Base-by-base conservation (phyloP, 2,113 vertebrate genomes). In the Dolichallabes microphthalmus region DNA sequence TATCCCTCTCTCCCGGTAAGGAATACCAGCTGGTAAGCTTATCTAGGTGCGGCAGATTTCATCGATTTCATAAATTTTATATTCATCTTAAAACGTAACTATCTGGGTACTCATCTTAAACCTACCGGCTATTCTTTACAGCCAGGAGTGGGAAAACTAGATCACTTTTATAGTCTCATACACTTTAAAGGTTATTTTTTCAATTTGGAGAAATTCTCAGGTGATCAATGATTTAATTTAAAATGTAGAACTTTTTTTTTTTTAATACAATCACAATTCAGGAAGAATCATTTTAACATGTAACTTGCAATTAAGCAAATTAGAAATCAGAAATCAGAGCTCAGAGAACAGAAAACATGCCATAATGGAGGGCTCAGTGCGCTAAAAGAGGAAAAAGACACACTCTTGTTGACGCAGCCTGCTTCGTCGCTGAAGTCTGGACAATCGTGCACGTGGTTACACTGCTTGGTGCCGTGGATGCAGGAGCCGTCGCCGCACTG, bases 401-500 rank as follows among this genome's bases (percentile, higher is more conserved):
- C 52, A 99, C 98, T 88, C 53, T 82, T 94, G 75, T 96, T 96
- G 52, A 97, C 74, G 9, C 98, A 98, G 88, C 96, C 96, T 0
- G 96, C 95, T 92, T 99, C 98, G 0, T 99, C 98, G 1, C 97
- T 98, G 88, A 95, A 94, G 57, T 99, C 98, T 0, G 92, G 95
- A 89, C 98, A 99, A 95, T 99, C 96, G 0, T 94, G 95, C 15
- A 96, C 94, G 86, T 94, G 95, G 89, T 99, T 95, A 80, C 98
- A 99, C 93, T 97, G 97, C 90, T 96, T 98, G 88, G 94, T 92
- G 50, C 96, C 96, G 0, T 96, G 96, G 89, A 99, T 95, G 50
- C 98, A 99, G 84, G 96, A 96, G 25, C 97, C 98, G 14, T 99
- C 95, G 0, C 96, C 96, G 61, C 98, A 99, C 91, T 96, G 98